Percentiles rank a stretch among this genome's conserved stretches.
phyloP scores from a whole-genome alignment of 2,797 vertebrate species.

The Pangasius krempfi region DNA sequence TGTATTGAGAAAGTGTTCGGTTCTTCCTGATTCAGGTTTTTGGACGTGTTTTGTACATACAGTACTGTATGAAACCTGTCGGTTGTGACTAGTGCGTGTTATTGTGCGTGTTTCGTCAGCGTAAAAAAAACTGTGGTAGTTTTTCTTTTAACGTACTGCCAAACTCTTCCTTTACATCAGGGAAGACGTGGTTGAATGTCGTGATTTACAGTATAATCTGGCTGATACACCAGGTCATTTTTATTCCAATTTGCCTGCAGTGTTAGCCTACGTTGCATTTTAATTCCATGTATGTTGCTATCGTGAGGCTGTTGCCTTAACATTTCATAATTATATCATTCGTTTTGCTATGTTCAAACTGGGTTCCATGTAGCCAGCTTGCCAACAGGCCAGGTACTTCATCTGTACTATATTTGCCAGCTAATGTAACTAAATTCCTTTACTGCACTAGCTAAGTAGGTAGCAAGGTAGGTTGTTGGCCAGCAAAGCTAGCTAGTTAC shows the following conservation, averaged over 20 bases:
- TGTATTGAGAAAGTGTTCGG: constrained; percentile 41
- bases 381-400: not conserved
- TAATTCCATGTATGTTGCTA: constrained; percentile 20
- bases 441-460: not conserved
- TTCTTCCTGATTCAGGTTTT: not conserved
- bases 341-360: not conserved
- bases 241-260: constrained; percentile 22
- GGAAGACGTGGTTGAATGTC: constrained; percentile 48
- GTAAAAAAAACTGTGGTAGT: not conserved
- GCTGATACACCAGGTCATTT: not conserved
- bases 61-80: constrained; percentile 75
- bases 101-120: constrained; percentile 43
- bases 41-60: constrained; percentile 71
- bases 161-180: constrained; percentile 37
- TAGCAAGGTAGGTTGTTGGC: not conserved
- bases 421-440: not conserved
- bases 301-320: constrained; percentile 5
- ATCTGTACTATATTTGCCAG: not conserved
- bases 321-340: not conserved
- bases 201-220: constrained; percentile 43
- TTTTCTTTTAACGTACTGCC: constrained; percentile 32
- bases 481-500: not conserved
- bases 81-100: constrained; percentile 69
- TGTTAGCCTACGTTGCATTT: constrained; percentile 35
- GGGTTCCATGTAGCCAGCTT: not conserved